phyloP scores from a whole-genome alignment of 2,113 vertebrate species.

The Dasyurus viverrinus region DNA sequence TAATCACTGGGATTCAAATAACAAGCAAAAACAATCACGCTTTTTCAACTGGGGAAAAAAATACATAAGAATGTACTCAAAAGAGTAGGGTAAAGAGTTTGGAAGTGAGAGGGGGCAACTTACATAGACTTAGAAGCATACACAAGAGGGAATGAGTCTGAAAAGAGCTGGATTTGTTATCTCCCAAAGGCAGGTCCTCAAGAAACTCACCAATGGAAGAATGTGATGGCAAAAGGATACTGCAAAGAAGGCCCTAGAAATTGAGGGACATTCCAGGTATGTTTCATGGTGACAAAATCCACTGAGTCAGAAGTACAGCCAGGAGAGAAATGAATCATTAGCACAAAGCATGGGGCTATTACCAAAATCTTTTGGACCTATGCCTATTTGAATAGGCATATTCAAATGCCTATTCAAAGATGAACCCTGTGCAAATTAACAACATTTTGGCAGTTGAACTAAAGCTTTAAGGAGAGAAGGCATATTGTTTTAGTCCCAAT shows the following conservation, averaged over 20 bases:
- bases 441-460: constrained; percentile 4
- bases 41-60: background rate
- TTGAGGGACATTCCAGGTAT: background rate
- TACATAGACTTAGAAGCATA: background rate
- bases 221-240: background rate
- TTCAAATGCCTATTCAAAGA: background rate
- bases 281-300: background rate
- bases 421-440: background rate
- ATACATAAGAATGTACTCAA: background rate
- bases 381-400: background rate
- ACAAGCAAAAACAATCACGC: background rate
- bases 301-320: background rate
- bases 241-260: background rate
- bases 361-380: background rate
- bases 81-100: background rate
- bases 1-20: background rate
- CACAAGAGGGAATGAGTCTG: background rate
- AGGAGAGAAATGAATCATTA: background rate
- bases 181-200: background rate
- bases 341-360: background rate
- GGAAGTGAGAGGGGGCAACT: background rate
- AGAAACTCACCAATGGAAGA: background rate
- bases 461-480: background rate
- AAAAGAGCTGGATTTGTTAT: background rate
- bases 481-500: background rate